These are phyloP conservation scores for Leptonema lineaticorne DNA, from an alignment of 1,140 invertebrate genomes.

Conservation along the genomic window DNA sequence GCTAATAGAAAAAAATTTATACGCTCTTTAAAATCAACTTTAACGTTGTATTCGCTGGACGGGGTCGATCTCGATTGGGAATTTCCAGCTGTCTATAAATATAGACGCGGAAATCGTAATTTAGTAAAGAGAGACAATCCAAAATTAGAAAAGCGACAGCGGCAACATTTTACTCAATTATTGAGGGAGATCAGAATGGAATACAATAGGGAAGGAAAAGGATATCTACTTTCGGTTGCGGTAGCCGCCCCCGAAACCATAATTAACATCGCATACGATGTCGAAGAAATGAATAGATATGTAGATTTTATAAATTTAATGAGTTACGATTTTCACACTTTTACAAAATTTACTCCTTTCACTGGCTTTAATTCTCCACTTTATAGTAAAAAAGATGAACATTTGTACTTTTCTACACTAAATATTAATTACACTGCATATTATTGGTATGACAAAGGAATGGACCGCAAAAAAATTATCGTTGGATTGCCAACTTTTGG, in stretches of 20 bases:
- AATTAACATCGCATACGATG: constrained; percentile 73
- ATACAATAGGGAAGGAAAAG: constrained; percentile 59
- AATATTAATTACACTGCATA: constrained; percentile 83
- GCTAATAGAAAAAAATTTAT: constrained; percentile 71
- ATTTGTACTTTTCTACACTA: constrained; percentile 67
- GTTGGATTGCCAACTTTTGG: constrained; percentile 91
- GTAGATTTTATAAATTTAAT: constrained; percentile 86
- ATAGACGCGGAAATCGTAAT: neutral
- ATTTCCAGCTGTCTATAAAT: constrained; percentile 60
- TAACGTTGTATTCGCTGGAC: constrained; percentile 69
- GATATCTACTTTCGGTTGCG: constrained; percentile 70
- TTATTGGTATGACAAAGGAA: constrained; percentile 78
- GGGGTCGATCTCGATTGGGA: constrained; percentile 89
- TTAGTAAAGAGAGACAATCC: constrained; percentile 45
- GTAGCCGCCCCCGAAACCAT: constrained; percentile 74
- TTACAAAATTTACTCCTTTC: constrained; percentile 71
- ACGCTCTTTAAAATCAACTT: constrained; percentile 61
- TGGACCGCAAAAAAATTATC: constrained; percentile 80
- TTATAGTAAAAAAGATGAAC: constrained; percentile 61
- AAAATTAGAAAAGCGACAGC: constrained; percentile 38
- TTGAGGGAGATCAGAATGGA: constrained; percentile 68
- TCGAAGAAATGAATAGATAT: constrained; percentile 74
- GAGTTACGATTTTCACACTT: constrained; percentile 88
- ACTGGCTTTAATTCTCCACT: constrained; percentile 83
- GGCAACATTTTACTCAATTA: constrained; percentile 71